Evolutionary conservation across 2,797 vertebrate genomes (phyloP).

Genomic region (Microctenopoma stevenorrisi): DNA sequence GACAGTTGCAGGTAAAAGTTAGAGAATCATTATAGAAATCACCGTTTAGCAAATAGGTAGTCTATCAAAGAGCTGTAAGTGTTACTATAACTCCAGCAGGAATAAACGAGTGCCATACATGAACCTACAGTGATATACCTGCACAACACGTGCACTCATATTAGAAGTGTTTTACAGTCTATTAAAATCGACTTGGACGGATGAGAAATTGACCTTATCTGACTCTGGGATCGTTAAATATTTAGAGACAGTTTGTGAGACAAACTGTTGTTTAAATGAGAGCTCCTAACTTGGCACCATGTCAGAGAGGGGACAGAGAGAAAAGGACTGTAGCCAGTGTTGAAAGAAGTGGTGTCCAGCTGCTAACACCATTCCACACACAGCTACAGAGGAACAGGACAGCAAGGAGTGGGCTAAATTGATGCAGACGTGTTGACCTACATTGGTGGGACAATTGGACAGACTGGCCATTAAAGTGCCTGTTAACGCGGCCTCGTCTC

Average conservation of each 20-base stretch:
- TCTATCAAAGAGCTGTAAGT: not conserved
- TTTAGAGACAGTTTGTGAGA: slow-evolving; percentile 32
- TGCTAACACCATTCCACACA: slow-evolving; percentile 80
- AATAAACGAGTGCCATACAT: not conserved
- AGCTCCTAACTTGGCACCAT: slow-evolving; percentile 47
- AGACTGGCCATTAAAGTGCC: slow-evolving; percentile 65
- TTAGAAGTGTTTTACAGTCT: not conserved
- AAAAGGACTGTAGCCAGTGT: slow-evolving; percentile 47
- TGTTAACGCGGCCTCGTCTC: slow-evolving; percentile 57
- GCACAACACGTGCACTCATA: not conserved
- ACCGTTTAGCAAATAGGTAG: not conserved
- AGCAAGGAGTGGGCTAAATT: slow-evolving; percentile 66
- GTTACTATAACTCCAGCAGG: not conserved
- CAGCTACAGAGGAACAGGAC: slow-evolving; percentile 77
- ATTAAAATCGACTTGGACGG: not conserved
- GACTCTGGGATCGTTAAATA: slow-evolving; percentile 17
- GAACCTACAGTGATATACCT: not conserved
- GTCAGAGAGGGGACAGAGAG: slow-evolving; percentile 25
- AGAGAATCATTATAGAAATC: not conserved
- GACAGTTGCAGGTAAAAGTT: not conserved
- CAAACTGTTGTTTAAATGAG: slow-evolving; percentile 36
- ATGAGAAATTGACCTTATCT: slow-evolving; percentile 4
- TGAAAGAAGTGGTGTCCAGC: slow-evolving; percentile 78
- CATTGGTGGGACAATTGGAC: slow-evolving; percentile 66
- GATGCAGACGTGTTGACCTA: slow-evolving; percentile 54